A percentile compares a stretch with the other conserved stretches of the same genome.
phyloP scores from a whole-genome alignment of 2,797 vertebrate genomes.

The Rallus crepitans region DNA sequence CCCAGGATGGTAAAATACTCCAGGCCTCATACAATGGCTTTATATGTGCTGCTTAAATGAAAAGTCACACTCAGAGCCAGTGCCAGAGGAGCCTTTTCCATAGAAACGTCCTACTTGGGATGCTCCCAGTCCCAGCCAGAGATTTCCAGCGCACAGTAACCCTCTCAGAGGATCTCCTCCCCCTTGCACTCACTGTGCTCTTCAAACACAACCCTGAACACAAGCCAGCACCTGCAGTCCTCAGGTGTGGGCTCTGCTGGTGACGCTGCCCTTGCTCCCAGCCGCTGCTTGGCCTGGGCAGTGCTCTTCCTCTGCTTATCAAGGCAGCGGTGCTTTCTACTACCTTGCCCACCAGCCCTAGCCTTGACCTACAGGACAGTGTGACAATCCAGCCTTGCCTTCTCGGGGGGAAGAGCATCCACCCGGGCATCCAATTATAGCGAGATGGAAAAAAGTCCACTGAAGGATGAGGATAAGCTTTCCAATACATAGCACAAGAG shows the following conservation, averaged over 20 bases:
- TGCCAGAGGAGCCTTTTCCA: not conserved
- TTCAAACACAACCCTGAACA: not conserved
- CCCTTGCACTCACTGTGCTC: not conserved
- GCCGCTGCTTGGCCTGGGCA: not conserved
- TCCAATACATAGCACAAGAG: conserved; percentile 30
- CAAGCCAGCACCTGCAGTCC: not conserved
- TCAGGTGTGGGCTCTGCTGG: not conserved
- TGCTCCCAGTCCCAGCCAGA: not conserved
- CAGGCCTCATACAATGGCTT: not conserved
- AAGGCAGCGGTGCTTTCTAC: not conserved
- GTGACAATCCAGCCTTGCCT: not conserved
- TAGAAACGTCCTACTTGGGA: not conserved
- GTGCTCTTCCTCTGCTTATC: not conserved
- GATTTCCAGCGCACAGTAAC: not conserved
- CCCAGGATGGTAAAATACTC: not conserved
- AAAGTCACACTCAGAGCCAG: not conserved
- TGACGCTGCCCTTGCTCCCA: not conserved
- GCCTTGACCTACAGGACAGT: not conserved
- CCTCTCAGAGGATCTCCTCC: not conserved
- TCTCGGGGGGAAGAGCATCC: not conserved
- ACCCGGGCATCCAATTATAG: not conserved
- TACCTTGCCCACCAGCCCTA: not conserved
- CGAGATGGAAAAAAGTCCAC: conserved; percentile 22
- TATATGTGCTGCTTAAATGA: not conserved
- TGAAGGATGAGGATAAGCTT: conserved; percentile 40